These are phyloP conservation scores for Phyllopteryx taeniolatus DNA, from an alignment of 2,113 vertebrate species.

Conservation along the genomic window DNA sequence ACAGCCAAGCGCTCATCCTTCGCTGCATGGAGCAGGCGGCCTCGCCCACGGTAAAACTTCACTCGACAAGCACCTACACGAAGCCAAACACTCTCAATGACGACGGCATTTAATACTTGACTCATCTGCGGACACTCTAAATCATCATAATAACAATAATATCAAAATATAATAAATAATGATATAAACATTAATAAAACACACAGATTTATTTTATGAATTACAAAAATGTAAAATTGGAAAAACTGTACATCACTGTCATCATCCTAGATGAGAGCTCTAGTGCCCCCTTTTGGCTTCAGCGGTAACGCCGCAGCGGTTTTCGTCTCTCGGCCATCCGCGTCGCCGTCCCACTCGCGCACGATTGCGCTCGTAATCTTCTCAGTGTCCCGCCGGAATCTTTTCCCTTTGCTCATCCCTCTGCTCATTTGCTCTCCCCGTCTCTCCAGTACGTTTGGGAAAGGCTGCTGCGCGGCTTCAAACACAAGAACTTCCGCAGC, in stretches of 20 bases:
- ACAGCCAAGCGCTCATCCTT: conserved; percentile 86
- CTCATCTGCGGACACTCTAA: background rate
- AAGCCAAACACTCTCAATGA: background rate
- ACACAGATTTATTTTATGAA: no score
- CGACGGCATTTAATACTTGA: background rate
- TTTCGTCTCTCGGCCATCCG: background rate
- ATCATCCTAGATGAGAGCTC: background rate
- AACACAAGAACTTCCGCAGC: conserved; percentile 96
- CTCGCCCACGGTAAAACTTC: conserved; percentile 80
- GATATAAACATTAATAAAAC: no score
- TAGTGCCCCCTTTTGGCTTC: background rate
- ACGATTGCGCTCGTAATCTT: conserved; percentile 32
- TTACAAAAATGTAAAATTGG: no score
- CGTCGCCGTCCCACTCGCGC: conserved; percentile 3
- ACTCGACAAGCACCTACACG: background rate
- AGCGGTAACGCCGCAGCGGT: background rate
- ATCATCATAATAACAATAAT: background rate
- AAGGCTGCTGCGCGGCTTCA: conserved; percentile 86
- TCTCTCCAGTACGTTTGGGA: conserved; percentile 86
- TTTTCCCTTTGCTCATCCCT: background rate
- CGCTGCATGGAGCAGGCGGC: conserved; percentile 87
- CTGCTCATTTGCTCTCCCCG: background rate
- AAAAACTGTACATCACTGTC: background rate
- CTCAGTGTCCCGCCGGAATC: background rate
- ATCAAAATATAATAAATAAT: background rate